Percentiles rank a stretch among this genome's conserved stretches.
Conservation (phyloP, 2,113 vertebrate species). For the Mastomys natalensis region DNA sequence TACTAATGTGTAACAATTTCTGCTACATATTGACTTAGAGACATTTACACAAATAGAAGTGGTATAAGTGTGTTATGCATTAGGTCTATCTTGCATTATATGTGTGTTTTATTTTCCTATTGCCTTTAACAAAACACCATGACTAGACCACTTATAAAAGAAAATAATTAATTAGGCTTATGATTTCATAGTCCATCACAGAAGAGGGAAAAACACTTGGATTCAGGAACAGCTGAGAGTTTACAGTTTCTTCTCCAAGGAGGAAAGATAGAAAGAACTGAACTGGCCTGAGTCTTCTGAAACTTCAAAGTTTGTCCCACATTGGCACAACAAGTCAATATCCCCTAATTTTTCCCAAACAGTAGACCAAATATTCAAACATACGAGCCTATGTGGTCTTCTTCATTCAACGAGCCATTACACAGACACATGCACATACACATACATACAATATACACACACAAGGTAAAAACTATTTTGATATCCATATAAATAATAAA, state of each 20-base stretch:
- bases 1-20: neutral
- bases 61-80: neutral
- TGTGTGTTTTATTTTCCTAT: neutral
- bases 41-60: neutral
- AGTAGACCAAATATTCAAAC: neutral
- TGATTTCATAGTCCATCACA: neutral
- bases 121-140: neutral
- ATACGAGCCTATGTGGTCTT: neutral
- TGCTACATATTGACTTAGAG: neutral
- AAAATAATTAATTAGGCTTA: neutral
- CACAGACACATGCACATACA: too few species aligned
- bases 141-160: neutral
- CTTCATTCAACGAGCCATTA: neutral
- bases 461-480: neutral
- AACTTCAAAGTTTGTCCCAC: neutral
- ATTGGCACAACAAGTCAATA: neutral
- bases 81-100: neutral
- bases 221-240: neutral
- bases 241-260: neutral
- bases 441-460: neutral
- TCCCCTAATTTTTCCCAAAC: neutral
- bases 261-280: neutral
- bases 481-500: neutral
- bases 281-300: neutral
- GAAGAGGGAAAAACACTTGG: neutral